Base-by-base conservation (phyloP, 2,797 vertebrate species). In the Bradypodion pumilum region DNA sequence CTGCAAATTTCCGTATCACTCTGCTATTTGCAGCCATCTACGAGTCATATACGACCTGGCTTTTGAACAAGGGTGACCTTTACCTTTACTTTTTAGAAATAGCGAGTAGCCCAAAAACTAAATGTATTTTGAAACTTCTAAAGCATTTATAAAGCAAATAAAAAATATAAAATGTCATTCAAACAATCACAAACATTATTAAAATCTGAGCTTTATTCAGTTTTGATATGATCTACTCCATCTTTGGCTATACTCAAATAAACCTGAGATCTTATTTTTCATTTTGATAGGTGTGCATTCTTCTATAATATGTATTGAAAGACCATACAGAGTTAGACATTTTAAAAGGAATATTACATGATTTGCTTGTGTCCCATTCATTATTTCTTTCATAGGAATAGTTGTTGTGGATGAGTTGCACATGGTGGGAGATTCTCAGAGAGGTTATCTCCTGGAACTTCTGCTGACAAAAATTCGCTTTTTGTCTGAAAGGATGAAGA, bases 321-420 rank as follows among this genome's bases (percentile, higher is more conserved):
- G 13, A 29, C 10, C 23, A 15, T 25, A 59, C 23, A 37, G n/a
- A n/a, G n/a, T n/a, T n/a, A n/a, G 49, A 56, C 56, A 56, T 74
- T 27, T 27, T 37, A 74, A n/a, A 63, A 35, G 25, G 32, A 37
- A 56, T 89, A 27, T 86, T 73, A 86, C 59, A 74, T 29, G 0
- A 90, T 70, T 86, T 73, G 35, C 89, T 7, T 66, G 74, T 84
- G 84, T 40, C 46, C 77, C 7, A 35, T 21, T 40, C 10, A 15
- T 27, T 7, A 12, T 42, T 42, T 16, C 29, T 91, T 91, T 87
- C 7, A 81, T 78, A 99, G 98, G 98, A 90, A 97, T 98, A 94
- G 97, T 99, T 81, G 98, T 99, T 83, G 98, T 99, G 40, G 98
- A 99, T 91, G 98, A 99, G 90, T 93, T 99, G 69, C 99, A 99